Evolutionary conservation across 1,140 invertebrate species (phyloP).

Genomic region (Dryas iulia): DNA sequence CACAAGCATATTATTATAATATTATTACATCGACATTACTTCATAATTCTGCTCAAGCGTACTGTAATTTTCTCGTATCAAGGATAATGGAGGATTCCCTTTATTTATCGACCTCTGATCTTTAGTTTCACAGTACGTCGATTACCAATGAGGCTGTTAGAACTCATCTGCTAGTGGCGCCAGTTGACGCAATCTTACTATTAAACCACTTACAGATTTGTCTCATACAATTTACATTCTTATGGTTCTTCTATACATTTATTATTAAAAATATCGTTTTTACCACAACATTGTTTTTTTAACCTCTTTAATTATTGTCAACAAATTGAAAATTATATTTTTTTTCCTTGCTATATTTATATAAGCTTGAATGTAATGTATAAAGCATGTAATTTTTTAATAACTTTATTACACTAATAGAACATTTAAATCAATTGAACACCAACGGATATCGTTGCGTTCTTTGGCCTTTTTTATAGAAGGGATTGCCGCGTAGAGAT

Average conservation of each 20-base stretch:
- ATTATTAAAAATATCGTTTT: neutral
- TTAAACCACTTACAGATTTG: slow-evolving; percentile 24
- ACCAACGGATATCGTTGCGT: no score
- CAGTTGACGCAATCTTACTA: slow-evolving; percentile 29
- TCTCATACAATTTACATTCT: slow-evolving; percentile 10
- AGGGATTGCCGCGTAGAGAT: no score
- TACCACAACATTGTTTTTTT: no score
- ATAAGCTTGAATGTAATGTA: no score
- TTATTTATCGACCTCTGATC: slow-evolving; percentile 39
- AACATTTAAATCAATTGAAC: no score
- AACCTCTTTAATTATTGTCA: no score
- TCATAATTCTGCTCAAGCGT: neutral
- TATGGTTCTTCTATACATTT: neutral
- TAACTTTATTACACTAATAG: no score
- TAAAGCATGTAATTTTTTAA: no score
- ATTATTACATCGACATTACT: neutral
- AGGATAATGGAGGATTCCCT: slow-evolving; percentile 32
- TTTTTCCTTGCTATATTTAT: no score
- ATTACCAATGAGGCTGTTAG: slow-evolving; percentile 37
- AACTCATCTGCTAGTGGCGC: slow-evolving; percentile 37
- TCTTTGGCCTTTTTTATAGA: no score
- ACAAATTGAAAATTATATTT: no score
- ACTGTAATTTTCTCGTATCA: slow-evolving; percentile 19
- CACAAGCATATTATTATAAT: neutral
- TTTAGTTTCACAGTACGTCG: slow-evolving; percentile 34